Base-by-base conservation (phyloP, 37 sponge, comb jelly and placozoan genomes). In the Beroe ovata region DNA sequence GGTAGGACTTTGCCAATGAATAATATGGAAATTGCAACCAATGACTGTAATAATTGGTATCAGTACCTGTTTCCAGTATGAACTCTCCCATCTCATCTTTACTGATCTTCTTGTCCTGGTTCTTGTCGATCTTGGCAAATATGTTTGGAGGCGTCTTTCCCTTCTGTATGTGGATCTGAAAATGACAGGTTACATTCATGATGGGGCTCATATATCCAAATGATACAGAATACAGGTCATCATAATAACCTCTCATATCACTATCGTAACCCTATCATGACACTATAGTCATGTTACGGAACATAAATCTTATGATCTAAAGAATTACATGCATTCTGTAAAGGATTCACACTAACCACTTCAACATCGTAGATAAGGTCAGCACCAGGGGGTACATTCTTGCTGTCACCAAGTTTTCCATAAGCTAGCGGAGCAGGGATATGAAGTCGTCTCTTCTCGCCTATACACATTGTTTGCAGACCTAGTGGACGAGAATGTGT, bases 31-130 rank as follows among this genome's bases (percentile, higher is more conserved):
- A n/a, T n/a, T n/a, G n/a, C n/a, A n/a, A n/a, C n/a, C n/a, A n/a
- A n/a, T n/a, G n/a, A n/a, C n/a, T n/a, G n/a, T n/a, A n/a, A n/a
- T 58, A n/a, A n/a, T n/a, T n/a, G n/a, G n/a, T n/a, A n/a, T n/a
- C n/a, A n/a, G n/a, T 69, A 77, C 84, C 84, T 77, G 84, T 77
- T 41, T 77, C 84, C n/a, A 77, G 84, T 6, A 77, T 77, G 28
- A 77, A 77, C 36, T 33, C 54, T 8, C 28, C 84, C 84, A 77
- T 77, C 33, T 77, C 84, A 1, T 77, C 84, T 40, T 36, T 77
- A 25, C 84, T 77, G 54, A 77, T 77, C 22, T 33, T 30, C 28
- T 77, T 42, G 54, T 77, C 84, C 21, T 77, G 26, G 84, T 66
- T 66, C 25, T 29, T 25, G 34, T 66, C 69, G 2, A 66, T 66